A percentile compares a stretch with the other conserved stretches of the same genome.
Evolutionary conservation across 2,888 invertebrate genomes (phyloP).

Genomic region (Deilephila elpenor): DNA sequence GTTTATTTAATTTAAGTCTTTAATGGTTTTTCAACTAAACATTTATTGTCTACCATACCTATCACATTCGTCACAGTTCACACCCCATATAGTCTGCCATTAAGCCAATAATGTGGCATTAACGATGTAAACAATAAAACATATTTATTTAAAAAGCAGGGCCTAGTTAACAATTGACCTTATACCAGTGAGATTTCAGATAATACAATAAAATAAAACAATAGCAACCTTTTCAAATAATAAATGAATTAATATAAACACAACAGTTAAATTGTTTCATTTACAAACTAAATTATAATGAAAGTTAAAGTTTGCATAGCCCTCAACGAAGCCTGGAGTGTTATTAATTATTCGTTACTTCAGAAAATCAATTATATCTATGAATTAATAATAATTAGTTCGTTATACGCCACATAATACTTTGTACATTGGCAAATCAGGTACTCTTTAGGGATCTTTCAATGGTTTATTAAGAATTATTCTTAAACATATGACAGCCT

Average conservation of each 20-base stretch:
- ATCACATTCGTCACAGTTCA: no score
- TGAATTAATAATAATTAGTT: neutral
- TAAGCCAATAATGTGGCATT: no score
- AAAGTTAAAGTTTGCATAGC: neutral
- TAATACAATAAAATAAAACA: neutral
- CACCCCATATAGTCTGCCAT: no score
- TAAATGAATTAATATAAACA: neutral
- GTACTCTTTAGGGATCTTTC: neutral
- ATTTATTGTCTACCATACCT: no score
- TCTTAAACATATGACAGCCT: no score
- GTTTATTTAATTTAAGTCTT: no score
- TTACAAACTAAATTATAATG: neutral
- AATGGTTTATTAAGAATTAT: neutral
- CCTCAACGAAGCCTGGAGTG: neutral
- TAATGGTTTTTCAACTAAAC: no score
- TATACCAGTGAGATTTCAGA: neutral
- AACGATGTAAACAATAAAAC: no score
- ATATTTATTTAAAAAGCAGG: no score
- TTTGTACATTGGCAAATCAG: neutral
- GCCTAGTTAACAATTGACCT: no score
- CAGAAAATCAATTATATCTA: neutral
- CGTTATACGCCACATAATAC: neutral
- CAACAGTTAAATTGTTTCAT: neutral
- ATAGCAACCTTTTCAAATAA: neutral
- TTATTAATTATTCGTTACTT: slow-evolving; percentile 8